phyloP scores from a whole-genome alignment of 2,113 vertebrate genomes.

The Carlito syrichta region DNA sequence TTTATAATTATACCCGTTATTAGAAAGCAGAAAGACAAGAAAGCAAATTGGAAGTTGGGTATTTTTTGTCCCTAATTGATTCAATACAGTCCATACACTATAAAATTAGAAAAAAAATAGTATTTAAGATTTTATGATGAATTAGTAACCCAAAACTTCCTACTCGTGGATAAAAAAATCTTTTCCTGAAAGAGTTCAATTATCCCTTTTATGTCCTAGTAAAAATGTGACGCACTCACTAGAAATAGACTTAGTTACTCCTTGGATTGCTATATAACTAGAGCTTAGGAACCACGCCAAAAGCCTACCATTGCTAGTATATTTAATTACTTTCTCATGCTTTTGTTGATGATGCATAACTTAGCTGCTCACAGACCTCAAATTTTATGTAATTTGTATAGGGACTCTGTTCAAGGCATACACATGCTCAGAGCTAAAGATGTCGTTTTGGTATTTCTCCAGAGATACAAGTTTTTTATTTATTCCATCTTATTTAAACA shows the following conservation, averaged over 20 bases:
- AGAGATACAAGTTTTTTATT: neutral
- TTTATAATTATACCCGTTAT: slow-evolving; percentile 24
- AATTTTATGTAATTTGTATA: neutral
- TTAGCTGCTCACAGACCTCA: neutral
- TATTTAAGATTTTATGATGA: slow-evolving; percentile 1
- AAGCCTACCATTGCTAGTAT: neutral
- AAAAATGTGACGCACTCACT: slow-evolving; percentile 18
- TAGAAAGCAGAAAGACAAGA: slow-evolving; percentile 1
- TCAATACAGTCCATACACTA: neutral
- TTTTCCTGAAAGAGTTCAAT: neutral
- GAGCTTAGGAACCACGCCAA: neutral
- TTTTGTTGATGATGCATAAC: neutral
- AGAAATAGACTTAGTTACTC: neutral
- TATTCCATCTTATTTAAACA: neutral
- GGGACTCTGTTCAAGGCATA: neutral
- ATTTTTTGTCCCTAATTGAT: neutral
- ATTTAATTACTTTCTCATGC: neutral
- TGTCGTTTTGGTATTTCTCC: neutral
- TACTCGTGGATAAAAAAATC: neutral
- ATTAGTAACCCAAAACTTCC: neutral
- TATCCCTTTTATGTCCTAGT: neutral
- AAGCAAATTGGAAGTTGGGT: neutral
- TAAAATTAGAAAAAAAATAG: neutral
- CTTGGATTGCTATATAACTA: neutral
- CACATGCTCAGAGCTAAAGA: neutral